Evolutionary conservation across 2,113 vertebrate species (phyloP).

Genomic region (Jacana jacana): DNA sequence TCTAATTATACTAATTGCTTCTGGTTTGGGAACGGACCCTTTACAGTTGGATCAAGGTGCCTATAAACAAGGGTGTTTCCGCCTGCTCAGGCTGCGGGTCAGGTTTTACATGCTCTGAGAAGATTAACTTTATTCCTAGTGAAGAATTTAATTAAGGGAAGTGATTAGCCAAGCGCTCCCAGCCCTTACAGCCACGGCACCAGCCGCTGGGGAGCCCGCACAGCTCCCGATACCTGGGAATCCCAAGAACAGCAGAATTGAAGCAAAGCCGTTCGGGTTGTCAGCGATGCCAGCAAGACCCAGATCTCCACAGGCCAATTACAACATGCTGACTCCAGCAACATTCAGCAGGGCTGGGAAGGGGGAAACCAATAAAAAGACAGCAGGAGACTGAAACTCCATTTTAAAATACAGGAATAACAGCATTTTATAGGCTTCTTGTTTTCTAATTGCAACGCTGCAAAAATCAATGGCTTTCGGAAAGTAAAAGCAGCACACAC

Average conservation of each 20-base stretch:
- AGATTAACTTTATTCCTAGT: conserved; percentile 69
- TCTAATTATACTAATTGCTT: conserved; percentile 25
- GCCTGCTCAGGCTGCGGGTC: conserved; percentile 34
- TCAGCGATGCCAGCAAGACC: background rate
- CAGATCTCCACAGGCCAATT: background rate
- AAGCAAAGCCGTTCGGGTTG: background rate
- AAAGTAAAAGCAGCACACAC: background rate
- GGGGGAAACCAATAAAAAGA: conserved; percentile 27
- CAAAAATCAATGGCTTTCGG: conserved; percentile 58
- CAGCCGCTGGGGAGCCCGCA: background rate
- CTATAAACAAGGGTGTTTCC: background rate
- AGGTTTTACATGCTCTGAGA: conserved; percentile 57
- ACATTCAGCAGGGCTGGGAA: background rate
- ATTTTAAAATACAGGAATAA: conserved; percentile 33
- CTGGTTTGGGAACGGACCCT: background rate
- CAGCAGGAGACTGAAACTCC: conserved; percentile 14
- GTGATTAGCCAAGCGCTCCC: conserved; percentile 62
- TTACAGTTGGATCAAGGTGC: background rate
- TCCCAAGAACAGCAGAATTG: background rate
- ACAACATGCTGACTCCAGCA: conserved; percentile 43
- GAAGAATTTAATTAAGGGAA: conserved; percentile 70
- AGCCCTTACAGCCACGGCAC: background rate
- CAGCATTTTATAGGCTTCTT: conserved; percentile 2
- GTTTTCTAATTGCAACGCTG: conserved; percentile 14
- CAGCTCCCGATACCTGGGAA: background rate